These are phyloP conservation scores for Brotula barbata DNA, from an alignment of 2,797 vertebrate genomes.

Conservation along the genomic window DNA sequence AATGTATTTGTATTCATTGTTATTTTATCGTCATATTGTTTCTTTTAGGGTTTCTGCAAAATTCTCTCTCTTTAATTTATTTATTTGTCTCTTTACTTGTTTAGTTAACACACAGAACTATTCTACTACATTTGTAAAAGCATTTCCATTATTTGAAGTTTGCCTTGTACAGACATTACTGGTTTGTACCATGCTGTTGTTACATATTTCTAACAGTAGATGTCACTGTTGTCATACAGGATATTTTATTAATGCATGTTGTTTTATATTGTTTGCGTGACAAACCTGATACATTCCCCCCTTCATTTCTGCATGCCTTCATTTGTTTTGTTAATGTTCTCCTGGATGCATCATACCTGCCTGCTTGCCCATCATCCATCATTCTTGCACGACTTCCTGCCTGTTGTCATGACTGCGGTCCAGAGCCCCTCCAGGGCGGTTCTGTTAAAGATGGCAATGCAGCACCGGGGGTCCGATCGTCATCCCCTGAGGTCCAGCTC, in stretches of 20 bases:
- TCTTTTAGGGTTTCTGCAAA: too few species aligned
- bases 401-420: neutral
- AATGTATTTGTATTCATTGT: too few species aligned
- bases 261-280: conserved; percentile 12
- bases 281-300: neutral
- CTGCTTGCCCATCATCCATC: conserved; percentile 8
- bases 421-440: conserved; percentile 70
- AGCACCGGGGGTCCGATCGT: conserved; percentile 58
- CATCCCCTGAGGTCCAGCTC: conserved; percentile 78
- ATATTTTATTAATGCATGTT: conserved; percentile 1
- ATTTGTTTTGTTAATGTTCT: conserved; percentile 44
- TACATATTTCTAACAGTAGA: neutral
- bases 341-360: conserved; percentile 12
- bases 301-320: conserved; percentile 25
- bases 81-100: too few species aligned
- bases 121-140: too few species aligned
- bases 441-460: conserved; percentile 72
- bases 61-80: too few species aligned
- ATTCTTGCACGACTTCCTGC: conserved; percentile 37
- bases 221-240: neutral
- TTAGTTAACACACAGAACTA: too few species aligned
- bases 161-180: too few species aligned
- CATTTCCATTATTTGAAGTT: too few species aligned
- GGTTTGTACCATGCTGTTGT: too few species aligned
- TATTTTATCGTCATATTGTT: too few species aligned